phyloP scores from a whole-genome alignment of 2,888 invertebrate genomes.

The Petrolisthes manimaculis region DNA sequence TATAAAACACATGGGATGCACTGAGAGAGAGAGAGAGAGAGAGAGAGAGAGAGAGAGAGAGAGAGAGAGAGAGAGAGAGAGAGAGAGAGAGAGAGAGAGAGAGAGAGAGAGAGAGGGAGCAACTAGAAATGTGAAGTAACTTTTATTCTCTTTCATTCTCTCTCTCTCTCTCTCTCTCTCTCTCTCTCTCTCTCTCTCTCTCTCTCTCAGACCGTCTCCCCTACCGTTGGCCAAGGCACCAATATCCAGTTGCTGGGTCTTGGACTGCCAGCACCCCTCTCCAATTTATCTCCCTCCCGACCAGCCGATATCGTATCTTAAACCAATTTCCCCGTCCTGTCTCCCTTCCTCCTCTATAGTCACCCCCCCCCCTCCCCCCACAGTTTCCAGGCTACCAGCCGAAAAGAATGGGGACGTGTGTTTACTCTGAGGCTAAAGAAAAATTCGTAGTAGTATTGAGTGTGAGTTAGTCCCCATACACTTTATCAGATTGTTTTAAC shows the following conservation, averaged over 20 bases:
- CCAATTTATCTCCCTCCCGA: background rate
- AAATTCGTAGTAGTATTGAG: too few species aligned
- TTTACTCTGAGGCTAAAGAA: background rate
- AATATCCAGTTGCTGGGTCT: background rate
- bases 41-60: constrained; percentile 11
- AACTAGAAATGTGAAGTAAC: background rate
- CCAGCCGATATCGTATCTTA: background rate
- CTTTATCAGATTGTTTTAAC: too few species aligned
- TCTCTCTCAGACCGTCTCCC: background rate
- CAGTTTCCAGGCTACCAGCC: background rate
- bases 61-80: constrained; percentile 31
- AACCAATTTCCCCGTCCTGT: background rate
- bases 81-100: constrained; percentile 37
- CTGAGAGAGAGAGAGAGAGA: constrained; percentile 28
- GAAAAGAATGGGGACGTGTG: background rate
- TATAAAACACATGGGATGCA: background rate
- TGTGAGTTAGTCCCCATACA: too few species aligned
- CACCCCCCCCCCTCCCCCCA: background rate
- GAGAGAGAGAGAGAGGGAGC: constrained; percentile 2
- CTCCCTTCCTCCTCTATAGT: background rate
- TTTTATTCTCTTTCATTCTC: background rate
- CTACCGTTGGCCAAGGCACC: background rate
- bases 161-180: background rate
- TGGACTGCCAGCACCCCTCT: background rate
- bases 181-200: background rate